Base-by-base conservation (phyloP, 1,140 invertebrate genomes). In the Agrypnia vestita region DNA sequence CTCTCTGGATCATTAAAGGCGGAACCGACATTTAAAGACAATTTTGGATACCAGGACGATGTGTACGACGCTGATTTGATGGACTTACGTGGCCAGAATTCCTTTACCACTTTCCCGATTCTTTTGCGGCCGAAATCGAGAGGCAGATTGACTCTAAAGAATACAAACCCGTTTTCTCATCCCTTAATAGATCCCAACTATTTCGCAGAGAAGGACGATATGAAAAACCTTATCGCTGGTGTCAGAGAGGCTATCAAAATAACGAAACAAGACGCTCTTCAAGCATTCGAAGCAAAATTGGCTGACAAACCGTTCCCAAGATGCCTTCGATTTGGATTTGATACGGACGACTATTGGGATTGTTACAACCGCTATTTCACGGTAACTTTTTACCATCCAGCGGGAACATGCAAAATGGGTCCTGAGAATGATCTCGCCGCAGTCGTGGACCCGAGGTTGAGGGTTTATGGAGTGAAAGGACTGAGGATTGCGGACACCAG, bases 181-280 rank as follows among this genome's bases (percentile, higher is more conserved):
- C 97, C 97, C 0, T 86, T 92, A 13, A 93, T 98, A 17, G 92
- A 95, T 84, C 93, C 96, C 0, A 96, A 96, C 82, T 97, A 96
- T 84, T 93, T 95, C 64, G 87, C 90, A 19, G 87, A 94, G 86
- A 85, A 90, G 0, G 91, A 93, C 25, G 94, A 95, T 82, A 84
- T 94, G 47, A 88, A 87, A 77, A 89, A 92, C 80, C 89, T 93
- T 12, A 88, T 94, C 0, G 89, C 93, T 4, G 94, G 93, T 0
- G 91, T 94, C 0, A 91, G 92, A 82, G 86, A 90, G 9, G 89
- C 91, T 0, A 86, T 94, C 25, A 85, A 90, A 51, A 85, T 95
- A 61, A 85, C 90, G 17, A 86, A 91, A 46, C 92, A 93, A 25
- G 85, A 88, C 12, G 85, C 92, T 0, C 91, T 95, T 86, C 87